Conservation (phyloP, 92 coral and sea anemone genomes). For the Heteractis magnifica region DNA sequence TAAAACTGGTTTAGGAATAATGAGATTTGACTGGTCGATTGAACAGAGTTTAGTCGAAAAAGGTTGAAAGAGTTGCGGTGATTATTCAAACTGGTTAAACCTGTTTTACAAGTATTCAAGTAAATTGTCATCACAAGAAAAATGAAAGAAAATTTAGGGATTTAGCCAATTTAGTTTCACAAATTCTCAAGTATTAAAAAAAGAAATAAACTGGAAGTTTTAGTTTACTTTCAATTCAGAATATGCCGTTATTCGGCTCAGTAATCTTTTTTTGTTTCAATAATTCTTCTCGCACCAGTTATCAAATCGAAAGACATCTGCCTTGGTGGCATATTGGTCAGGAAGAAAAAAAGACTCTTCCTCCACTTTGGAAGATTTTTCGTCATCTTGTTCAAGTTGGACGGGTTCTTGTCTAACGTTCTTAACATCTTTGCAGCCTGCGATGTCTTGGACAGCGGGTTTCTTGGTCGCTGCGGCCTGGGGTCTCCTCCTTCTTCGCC, state of each 20-base stretch:
- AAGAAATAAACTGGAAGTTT: neutral
- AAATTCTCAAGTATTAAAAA: neutral
- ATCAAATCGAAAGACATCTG: neutral
- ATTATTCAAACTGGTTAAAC: neutral
- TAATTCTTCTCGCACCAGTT: neutral
- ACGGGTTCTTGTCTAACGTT: too few relatives aligned
- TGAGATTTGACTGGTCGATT: neutral
- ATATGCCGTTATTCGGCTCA: neutral
- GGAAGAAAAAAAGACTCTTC: neutral
- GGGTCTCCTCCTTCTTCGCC: neutral
- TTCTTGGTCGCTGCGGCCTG: neutral
- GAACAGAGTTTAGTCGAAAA: neutral
- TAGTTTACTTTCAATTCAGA: neutral
- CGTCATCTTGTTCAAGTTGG: slow-evolving; percentile 1
- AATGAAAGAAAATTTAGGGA: neutral
- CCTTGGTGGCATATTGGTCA: neutral
- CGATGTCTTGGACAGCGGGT: neutral
- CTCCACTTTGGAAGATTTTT: neutral
- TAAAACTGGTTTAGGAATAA: neutral
- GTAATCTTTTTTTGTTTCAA: neutral
- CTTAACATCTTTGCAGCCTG: neutral
- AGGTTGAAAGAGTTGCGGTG: neutral
- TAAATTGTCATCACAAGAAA: too few relatives aligned
- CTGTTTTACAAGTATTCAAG: neutral
- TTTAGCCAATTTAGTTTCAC: neutral